These are phyloP conservation scores for Pseudolaguvia tuberculata DNA, from an alignment of 2,113 vertebrate species.

Conservation along the genomic window DNA sequence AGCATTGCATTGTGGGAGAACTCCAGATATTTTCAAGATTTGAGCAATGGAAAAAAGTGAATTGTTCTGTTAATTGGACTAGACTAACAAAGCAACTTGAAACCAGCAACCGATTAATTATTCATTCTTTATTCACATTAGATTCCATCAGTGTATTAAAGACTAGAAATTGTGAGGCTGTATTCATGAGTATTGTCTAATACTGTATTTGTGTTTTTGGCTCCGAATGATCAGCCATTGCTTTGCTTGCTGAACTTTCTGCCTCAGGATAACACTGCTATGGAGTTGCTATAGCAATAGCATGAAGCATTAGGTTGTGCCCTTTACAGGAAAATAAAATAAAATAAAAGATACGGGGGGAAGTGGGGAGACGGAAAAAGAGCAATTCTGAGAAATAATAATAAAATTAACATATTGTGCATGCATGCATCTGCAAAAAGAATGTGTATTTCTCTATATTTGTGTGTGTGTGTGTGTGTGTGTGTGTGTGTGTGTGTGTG, in stretches of 20 bases:
- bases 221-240: not conserved
- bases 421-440: slow-evolving; percentile 15
- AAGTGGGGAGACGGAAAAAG: slow-evolving; percentile 34
- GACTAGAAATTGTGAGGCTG: not conserved
- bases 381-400: slow-evolving; percentile 45
- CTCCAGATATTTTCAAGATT: not conserved
- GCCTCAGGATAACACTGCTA: slow-evolving; percentile 20
- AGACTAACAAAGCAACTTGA: not conserved
- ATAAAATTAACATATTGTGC: slow-evolving; percentile 3
- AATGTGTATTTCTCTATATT: slow-evolving; percentile 26
- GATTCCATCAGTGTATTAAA: not conserved
- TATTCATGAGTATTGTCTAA: slow-evolving; percentile 3
- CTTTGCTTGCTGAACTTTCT: not conserved
- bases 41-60: not conserved
- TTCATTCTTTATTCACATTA: no score
- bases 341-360: slow-evolving; percentile 56
- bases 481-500: slow-evolving; percentile 13
- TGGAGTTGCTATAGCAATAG: slow-evolving; percentile 33
- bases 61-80: not conserved
- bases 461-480: slow-evolving; percentile 19
- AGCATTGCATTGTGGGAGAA: not conserved
- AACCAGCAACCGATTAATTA: not conserved
- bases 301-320: slow-evolving; percentile 16
- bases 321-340: slow-evolving; percentile 40
- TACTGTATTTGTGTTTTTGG: not conserved